phyloP scores from a whole-genome alignment of 1,140 invertebrate species.

The Mercenaria mercenaria region DNA sequence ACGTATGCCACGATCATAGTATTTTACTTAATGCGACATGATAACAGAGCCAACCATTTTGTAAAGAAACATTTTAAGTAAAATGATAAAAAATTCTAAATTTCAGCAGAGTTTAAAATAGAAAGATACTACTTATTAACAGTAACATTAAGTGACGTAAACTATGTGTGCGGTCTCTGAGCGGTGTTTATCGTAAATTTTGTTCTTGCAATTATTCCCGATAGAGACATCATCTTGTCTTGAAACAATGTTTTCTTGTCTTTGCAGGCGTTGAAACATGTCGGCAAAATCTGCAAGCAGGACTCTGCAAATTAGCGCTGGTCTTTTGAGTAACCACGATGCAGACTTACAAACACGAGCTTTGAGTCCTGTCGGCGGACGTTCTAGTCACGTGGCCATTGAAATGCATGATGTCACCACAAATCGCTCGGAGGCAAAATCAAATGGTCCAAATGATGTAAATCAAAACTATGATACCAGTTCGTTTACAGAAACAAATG shows the following conservation, averaged over 20 bases:
- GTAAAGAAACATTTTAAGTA: no score
- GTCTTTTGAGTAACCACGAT: neutral
- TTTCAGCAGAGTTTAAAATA: no score
- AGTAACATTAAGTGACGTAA: no score
- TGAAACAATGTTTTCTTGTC: neutral
- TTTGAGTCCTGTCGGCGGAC: constrained; percentile 17
- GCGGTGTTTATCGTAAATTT: no score
- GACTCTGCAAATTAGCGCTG: neutral
- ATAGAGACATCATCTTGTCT: no score
- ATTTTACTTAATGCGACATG: no score
- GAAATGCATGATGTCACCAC: constrained; percentile 16
- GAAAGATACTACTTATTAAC: no score
- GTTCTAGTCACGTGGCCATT: neutral
- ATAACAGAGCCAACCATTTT: no score
- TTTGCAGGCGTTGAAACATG: neutral
- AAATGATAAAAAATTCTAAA: no score
- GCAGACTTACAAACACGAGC: neutral
- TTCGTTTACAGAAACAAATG: neutral
- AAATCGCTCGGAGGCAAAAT: neutral
- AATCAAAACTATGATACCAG: neutral
- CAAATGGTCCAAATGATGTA: neutral
- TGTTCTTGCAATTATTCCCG: no score
- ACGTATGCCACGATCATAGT: no score
- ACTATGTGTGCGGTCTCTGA: no score
- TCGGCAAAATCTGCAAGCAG: neutral